Conservation (phyloP, 2,888 invertebrate species). For the Tinea semifulvella region DNA sequence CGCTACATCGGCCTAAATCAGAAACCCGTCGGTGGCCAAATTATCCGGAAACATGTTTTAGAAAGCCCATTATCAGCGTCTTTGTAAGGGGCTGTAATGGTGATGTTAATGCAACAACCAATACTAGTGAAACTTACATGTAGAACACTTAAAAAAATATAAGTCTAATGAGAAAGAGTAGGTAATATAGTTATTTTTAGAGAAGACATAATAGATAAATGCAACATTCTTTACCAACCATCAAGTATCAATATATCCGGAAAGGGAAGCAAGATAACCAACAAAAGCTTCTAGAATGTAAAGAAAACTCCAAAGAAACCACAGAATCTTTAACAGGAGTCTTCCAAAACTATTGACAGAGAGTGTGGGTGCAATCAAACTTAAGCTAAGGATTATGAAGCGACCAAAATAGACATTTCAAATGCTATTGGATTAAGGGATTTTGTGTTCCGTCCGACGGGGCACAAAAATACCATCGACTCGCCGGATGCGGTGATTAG, state of each 20-base stretch:
- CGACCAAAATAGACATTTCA: conserved; percentile 66
- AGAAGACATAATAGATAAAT: too few species aligned
- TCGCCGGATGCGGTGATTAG: conserved; percentile 65
- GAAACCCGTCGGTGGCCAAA: too few species aligned
- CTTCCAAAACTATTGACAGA: conserved; percentile 66
- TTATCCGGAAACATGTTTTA: too few species aligned
- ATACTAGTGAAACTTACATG: too few species aligned
- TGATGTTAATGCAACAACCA: too few species aligned
- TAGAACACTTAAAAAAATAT: too few species aligned
- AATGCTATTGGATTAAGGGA: conserved; percentile 64
- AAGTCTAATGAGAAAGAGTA: too few species aligned
- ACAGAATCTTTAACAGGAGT: conserved; percentile 57
- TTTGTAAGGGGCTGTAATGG: too few species aligned
- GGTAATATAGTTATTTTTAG: too few species aligned
- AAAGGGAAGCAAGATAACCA: neutral
- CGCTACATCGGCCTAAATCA: too few species aligned
- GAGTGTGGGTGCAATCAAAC: conserved; percentile 66
- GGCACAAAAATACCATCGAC: conserved; percentile 62
- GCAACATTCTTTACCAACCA: neutral
- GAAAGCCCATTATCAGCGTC: too few species aligned
- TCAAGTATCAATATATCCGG: neutral
- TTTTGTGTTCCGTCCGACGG: conserved; percentile 60
- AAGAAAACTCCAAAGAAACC: conserved; percentile 26
- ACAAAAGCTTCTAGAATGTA: neutral
- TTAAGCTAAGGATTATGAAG: conserved; percentile 64